A percentile compares a stretch with the other conserved stretches of the same genome.
phyloP scores from a whole-genome alignment of 2,113 vertebrate species.

The Marcusenius ussheri region DNA sequence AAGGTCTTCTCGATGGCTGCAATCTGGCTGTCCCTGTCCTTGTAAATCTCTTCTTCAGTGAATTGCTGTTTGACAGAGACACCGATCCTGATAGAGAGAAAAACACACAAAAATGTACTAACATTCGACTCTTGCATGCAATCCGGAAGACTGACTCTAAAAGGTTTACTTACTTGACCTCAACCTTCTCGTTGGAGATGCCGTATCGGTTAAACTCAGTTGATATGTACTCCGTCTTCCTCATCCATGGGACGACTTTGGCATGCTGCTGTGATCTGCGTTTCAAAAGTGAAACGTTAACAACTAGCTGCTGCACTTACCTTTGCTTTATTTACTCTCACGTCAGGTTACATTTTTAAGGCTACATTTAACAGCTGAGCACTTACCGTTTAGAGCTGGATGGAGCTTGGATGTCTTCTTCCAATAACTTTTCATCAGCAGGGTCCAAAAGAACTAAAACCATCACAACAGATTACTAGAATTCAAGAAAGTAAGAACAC shows the following conservation, averaged over 20 bases:
- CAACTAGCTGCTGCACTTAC: neutral
- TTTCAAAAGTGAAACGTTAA: neutral
- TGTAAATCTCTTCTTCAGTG: conserved; percentile 93
- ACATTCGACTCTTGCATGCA: neutral
- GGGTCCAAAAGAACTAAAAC: conserved; percentile 73
- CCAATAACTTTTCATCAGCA: conserved; percentile 86
- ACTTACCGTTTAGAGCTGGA: conserved; percentile 82
- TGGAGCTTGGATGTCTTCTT: conserved; percentile 87
- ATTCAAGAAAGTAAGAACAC: neutral
- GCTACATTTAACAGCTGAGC: neutral
- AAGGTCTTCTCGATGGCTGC: conserved; percentile 92
- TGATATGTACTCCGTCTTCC: conserved; percentile 91
- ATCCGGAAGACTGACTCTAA: neutral
- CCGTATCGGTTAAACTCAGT: conserved; percentile 92
- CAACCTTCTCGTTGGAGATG: conserved; percentile 88
- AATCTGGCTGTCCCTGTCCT: conserved; percentile 90
- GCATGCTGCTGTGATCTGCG: conserved; percentile 83
- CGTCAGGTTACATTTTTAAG: neutral
- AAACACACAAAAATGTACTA: neutral
- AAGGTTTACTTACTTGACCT: conserved; percentile 77
- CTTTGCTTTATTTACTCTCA: neutral
- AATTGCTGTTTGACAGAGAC: conserved; percentile 95
- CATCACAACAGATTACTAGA: neutral
- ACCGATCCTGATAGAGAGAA: conserved; percentile 65
- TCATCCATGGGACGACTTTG: conserved; percentile 93